A percentile compares a stretch with the other conserved stretches of the same genome.
Conservation (phyloP, 2,888 invertebrate genomes). For the Frankliniella fusca region DNA sequence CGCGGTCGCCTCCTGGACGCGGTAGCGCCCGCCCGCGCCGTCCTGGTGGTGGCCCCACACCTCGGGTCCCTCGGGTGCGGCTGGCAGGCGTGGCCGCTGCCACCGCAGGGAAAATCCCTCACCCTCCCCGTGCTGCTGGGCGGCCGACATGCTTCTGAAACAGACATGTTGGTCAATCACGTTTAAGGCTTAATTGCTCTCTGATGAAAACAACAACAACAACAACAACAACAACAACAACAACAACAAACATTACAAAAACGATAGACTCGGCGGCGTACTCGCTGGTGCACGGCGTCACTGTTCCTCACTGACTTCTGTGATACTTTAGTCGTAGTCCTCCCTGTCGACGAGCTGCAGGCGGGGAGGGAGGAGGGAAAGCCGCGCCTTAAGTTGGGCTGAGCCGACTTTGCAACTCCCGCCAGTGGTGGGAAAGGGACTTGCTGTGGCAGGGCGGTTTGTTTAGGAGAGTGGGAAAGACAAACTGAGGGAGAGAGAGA, state of each 20-base stretch:
- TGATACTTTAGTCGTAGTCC: too few species aligned
- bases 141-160: too few species aligned
- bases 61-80: not conserved
- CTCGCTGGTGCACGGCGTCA: too few species aligned
- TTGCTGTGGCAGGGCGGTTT: not conserved
- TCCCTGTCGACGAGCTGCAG: too few species aligned
- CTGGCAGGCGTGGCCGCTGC: not conserved
- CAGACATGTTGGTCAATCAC: too few species aligned
- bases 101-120: not conserved
- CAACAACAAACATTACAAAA: too few species aligned
- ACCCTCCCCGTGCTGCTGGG: too few species aligned
- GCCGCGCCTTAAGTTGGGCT: not conserved
- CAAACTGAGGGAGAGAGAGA: too few species aligned
- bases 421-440: not conserved
- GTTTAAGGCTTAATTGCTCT: not conserved
- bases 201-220: not conserved
- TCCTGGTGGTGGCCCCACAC: slow-evolving; percentile 6
- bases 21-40: not conserved
- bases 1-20: not conserved
- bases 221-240: too few species aligned
- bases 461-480: not conserved
- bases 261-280: too few species aligned
- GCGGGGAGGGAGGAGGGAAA: not conserved
- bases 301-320: too few species aligned
- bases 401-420: not conserved